Base-by-base conservation (phyloP, 1,140 invertebrate species). In the Anastrepha obliqua region DNA sequence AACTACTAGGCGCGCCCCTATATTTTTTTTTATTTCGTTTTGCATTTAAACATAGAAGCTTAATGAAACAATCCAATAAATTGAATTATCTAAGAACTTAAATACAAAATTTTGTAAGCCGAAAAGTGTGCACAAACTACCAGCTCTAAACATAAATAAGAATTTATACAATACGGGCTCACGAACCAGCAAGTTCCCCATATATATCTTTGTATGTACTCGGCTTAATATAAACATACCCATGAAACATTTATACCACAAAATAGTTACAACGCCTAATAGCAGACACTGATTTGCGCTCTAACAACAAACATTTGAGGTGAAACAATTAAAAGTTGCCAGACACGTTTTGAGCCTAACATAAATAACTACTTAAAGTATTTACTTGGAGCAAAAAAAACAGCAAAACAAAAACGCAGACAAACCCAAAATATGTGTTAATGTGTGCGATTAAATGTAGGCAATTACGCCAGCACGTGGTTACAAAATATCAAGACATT, bases 281-380 rank as follows among this genome's bases (percentile, higher is more conserved):
- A 81, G 9, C 51, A 8, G 13, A 20, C 74, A 47, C 42, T 55
- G 47, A 81, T 81, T 81, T 55, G 17, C n/a, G 17, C 47, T 9
- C 44, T 47, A 47, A 55, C n/a, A 81, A 42, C 74, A 81, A 81
- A 81, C 74, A 81, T 20, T 81, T 81, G 74, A 51, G 47, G 74
- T 55, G 20, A 81, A 81, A 81, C 47, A 81, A 81, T 81, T 81
- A 81, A 81, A 81, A 81, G 74, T 81, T 55, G 44, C 74, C 47
- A 81, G 74, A 81, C 74, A 81, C 47, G 74, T 55, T 81, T 55
- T 81, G 74, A 47, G 47, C 15, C 47, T 8, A 58, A 55, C 74
- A 7, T 55, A 55, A 58, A 81, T 81, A 81, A 81, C n/a, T 55
- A 81, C 20, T 51, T 29, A 55, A 42, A 81, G 44, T 81, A 51